These are phyloP conservation scores for Neocrepidodera transversa DNA, from an alignment of 2,888 invertebrate species.

Conservation along the genomic window DNA sequence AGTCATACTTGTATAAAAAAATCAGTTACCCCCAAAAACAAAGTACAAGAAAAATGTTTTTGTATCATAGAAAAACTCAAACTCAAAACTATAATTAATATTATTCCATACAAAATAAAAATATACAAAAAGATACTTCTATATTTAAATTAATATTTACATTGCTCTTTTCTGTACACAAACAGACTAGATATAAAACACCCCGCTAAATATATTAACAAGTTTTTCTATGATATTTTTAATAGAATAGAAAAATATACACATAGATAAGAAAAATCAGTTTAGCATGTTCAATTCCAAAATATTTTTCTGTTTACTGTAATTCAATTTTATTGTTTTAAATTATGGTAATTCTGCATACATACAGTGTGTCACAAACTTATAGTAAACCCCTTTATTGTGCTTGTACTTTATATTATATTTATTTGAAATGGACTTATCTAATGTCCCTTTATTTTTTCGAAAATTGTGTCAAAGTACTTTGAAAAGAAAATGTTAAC, in stretches of 20 bases:
- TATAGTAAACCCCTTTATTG: too few species aligned
- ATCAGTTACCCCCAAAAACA: background rate
- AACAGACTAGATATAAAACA: slow-evolving; percentile 36
- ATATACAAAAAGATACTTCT: slow-evolving; percentile 27
- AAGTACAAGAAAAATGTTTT: background rate
- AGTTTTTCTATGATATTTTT: slow-evolving; percentile 41
- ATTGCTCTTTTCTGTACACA: slow-evolving; percentile 32
- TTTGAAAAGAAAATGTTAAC: too few species aligned
- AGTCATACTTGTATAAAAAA: background rate
- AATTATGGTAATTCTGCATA: too few species aligned
- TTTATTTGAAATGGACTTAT: too few species aligned
- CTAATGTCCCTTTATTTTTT: too few species aligned
- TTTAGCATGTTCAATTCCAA: background rate
- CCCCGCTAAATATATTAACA: slow-evolving; percentile 26
- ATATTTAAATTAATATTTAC: slow-evolving; percentile 22
- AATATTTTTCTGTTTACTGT: background rate
- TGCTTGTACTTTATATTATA: too few species aligned
- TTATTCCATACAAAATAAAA: slow-evolving; percentile 18
- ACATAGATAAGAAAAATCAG: background rate
- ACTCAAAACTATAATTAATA: slow-evolving; percentile 4
- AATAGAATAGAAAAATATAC: slow-evolving; percentile 12
- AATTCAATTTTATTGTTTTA: too few species aligned
- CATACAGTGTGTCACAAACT: too few species aligned
- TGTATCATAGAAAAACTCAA: slow-evolving; percentile 43
- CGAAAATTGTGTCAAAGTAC: too few species aligned